Evolutionary conservation across 2,888 invertebrate genomes (phyloP), one percentile per base, ranked within the genome.

Genomic region (Romanomermis culicivorax): DNA sequence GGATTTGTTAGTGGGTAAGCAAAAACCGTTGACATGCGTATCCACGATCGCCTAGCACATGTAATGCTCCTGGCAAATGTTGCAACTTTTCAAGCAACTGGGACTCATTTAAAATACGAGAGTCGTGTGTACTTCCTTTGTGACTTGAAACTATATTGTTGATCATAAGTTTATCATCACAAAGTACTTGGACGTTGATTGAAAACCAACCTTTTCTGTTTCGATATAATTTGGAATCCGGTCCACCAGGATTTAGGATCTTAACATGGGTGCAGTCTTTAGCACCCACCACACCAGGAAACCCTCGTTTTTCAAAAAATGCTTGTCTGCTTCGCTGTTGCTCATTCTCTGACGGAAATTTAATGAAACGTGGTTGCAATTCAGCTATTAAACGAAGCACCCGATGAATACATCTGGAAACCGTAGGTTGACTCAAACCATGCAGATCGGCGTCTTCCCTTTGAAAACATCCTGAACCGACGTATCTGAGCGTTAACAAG

Each of bases 141-240:
- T 23, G 24, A 7, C 47, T 14, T 7, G 47, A 14, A 20, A 47
- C 47, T 7, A 47, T 23, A 47, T 47, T 20, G 4, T 20, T 47
- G 20, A 47, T 47, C 7, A 7, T 47, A 14, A 47, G 47, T 14
- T 47, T 47, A 20, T 23, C 47, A 47, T 47, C 47, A 20, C 47
- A 47, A 20, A 20, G 20, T 7, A 47, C 47, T 23, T 47, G 47
- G 20, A 47, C 47, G 24, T 47, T 47, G 20, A 47, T 47, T 11
- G 47, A 47, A 47, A 47, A 47, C 24, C 20, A 20, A 7, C 24
- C 24, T 47, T 47, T 47, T 47, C 47, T 47, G 20, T 47, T 47
- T 23, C 47, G 11, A 47, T 14, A 47, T 3, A 49, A 11, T 45
- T 52, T 42, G 4, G 7, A 20, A 47, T 47, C 47, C 7, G 47